Conservation (phyloP, 2,797 vertebrate genomes). For the Chloroceryle amazona region DNA sequence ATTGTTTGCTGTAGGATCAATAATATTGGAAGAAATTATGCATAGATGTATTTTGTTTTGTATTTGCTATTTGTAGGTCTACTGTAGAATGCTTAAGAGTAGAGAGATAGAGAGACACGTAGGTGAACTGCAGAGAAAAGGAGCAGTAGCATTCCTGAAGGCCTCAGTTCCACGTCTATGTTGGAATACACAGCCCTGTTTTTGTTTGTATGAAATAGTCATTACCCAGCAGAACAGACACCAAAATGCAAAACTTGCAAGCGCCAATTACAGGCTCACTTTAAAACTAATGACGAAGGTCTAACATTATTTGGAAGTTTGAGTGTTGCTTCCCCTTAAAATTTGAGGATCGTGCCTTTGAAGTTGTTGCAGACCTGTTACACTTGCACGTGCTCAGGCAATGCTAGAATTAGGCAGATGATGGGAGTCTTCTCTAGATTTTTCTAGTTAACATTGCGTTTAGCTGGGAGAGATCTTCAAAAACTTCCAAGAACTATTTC, state of each 20-base stretch:
- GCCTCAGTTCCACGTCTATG: neutral
- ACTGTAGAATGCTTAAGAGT: neutral
- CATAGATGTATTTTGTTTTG: neutral
- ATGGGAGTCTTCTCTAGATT: neutral
- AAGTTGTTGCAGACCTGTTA: neutral
- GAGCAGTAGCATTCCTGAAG: neutral
- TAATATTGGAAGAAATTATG: neutral
- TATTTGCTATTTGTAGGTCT: neutral
- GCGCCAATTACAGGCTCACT: neutral
- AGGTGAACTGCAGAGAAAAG: neutral
- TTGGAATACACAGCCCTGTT: neutral
- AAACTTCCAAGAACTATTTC: neutral
- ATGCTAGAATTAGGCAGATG: neutral
- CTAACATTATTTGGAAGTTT: neutral
- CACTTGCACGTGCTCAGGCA: neutral
- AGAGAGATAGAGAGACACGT: neutral
- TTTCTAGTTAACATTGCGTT: neutral
- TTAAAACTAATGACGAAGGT: neutral
- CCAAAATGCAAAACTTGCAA: neutral
- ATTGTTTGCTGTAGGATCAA: neutral
- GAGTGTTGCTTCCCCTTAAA: neutral
- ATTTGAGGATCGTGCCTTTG: neutral
- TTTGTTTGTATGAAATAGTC: neutral
- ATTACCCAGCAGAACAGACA: neutral
- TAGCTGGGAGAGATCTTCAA: neutral